A percentile compares a stretch with the other conserved stretches of the same genome.
phyloP scores from a whole-genome alignment of 1,140 invertebrate species.

The Chelonus insularis region DNA sequence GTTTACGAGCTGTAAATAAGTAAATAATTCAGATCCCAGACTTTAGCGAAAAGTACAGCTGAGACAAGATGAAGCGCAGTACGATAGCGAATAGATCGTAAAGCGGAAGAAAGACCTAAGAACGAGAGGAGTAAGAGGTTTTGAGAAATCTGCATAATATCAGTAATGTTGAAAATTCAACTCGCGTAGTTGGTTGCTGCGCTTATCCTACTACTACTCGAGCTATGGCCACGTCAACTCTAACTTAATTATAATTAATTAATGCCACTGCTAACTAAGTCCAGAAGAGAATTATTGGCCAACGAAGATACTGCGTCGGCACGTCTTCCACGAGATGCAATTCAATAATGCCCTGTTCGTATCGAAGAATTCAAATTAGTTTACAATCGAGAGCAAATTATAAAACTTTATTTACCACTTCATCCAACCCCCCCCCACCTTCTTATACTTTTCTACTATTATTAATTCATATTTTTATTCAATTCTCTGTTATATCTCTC shows the following conservation, averaged over 20 bases:
- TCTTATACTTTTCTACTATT: too few relatives aligned
- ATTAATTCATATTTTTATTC: too few relatives aligned
- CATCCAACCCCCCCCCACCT: too few relatives aligned
- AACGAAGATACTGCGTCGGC: not conserved
- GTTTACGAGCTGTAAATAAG: slow-evolving; percentile 55
- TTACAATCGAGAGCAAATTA: not conserved
- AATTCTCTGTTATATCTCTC: too few relatives aligned
- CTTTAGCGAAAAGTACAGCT: slow-evolving; percentile 41
- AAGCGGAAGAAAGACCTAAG: slow-evolving; percentile 22
- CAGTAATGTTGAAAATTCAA: slow-evolving; percentile 58
- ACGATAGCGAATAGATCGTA: not conserved
- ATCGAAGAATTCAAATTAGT: slow-evolving; percentile 3
- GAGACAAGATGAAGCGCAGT: slow-evolving; percentile 24
- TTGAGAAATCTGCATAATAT: slow-evolving; percentile 58
- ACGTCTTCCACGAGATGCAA: not conserved
- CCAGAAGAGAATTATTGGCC: slow-evolving; percentile 50
- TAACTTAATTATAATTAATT: slow-evolving; percentile 81
- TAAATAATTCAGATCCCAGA: slow-evolving; percentile 54
- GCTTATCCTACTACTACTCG: slow-evolving; percentile 22
- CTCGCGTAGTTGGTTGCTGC: slow-evolving; percentile 46
- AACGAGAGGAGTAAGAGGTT: slow-evolving; percentile 17
- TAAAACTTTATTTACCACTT: too few relatives aligned
- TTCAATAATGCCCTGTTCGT: too few relatives aligned
- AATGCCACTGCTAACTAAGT: slow-evolving; percentile 63
- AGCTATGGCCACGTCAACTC: slow-evolving; percentile 67